These are phyloP conservation scores for Eciton burchellii DNA, from an alignment of 1,140 invertebrate species.

Conservation along the genomic window DNA sequence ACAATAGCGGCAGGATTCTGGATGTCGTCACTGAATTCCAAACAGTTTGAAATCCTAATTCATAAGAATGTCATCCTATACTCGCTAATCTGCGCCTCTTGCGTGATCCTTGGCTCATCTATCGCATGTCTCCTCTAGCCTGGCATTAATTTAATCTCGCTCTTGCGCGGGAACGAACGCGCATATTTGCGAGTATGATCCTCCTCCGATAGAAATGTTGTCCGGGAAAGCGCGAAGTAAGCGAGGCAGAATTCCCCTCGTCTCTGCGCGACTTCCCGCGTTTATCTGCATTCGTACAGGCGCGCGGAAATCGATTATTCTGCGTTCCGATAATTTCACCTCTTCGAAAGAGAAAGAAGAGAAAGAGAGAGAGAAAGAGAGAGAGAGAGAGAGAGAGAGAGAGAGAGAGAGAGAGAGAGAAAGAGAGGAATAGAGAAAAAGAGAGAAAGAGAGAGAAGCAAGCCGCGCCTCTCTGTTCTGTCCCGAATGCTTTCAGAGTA, in stretches of 20 bases:
- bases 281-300: slow-evolving; percentile 43
- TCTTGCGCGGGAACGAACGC: slow-evolving; percentile 20
- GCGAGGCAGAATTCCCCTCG: slow-evolving; percentile 17
- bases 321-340: slow-evolving; percentile 20
- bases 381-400: slow-evolving; percentile 1
- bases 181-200: slow-evolving; percentile 40
- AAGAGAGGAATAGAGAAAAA: neutral
- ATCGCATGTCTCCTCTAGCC: slow-evolving; percentile 5
- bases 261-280: slow-evolving; percentile 34
- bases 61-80: slow-evolving; percentile 43
- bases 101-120: slow-evolving; percentile 18
- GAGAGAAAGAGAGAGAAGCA: slow-evolving; percentile 12
- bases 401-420: neutral
- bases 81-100: slow-evolving; percentile 28
- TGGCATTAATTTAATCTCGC: slow-evolving; percentile 55
- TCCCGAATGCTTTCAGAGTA: neutral
- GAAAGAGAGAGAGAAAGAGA: neutral
- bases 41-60: slow-evolving; percentile 35
- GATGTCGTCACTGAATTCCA: slow-evolving; percentile 12
- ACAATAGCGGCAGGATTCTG: neutral
- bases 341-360: too few species aligned
- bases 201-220: neutral
- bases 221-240: slow-evolving; percentile 27
- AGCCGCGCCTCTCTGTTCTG: slow-evolving; percentile 2
- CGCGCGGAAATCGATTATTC: slow-evolving; percentile 38